Conservation (phyloP, 2,888 invertebrate genomes). For the Danaus chrysippus region DNA sequence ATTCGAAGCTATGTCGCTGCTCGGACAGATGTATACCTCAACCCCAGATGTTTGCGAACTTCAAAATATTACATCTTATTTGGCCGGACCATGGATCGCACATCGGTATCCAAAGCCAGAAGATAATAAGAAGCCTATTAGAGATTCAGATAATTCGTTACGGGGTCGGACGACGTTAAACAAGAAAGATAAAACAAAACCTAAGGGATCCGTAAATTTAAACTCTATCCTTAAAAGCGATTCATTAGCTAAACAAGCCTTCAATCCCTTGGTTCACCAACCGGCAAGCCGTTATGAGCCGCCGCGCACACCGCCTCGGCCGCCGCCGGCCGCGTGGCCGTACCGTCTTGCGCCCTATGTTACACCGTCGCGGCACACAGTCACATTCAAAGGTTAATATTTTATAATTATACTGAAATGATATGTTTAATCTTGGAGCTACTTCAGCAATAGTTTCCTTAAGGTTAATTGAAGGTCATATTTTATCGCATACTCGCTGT, state of each 20-base stretch:
- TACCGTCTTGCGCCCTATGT: constrained; percentile 65
- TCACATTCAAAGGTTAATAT: constrained; percentile 86
- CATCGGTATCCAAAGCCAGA: constrained; percentile 86
- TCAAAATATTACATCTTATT: constrained; percentile 87
- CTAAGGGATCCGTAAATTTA: constrained; percentile 68
- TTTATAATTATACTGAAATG: constrained; percentile 33
- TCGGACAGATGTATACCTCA: constrained; percentile 89
- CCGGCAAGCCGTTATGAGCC: constrained; percentile 89
- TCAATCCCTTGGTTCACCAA: constrained; percentile 86
- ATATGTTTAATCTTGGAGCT: constrained; percentile 67
- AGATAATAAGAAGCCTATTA: constrained; percentile 83
- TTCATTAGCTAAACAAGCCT: constrained; percentile 82
- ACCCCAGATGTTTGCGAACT: constrained; percentile 88
- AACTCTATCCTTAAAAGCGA: constrained; percentile 71
- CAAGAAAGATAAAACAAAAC: constrained; percentile 63
- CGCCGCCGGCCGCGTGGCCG: constrained; percentile 69
- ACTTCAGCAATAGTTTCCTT: constrained; percentile 31
- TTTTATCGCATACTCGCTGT: background rate
- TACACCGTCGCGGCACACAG: constrained; percentile 82
- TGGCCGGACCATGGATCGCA: constrained; percentile 89
- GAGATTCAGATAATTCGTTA: constrained; percentile 50
- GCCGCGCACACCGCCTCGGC: constrained; percentile 76
- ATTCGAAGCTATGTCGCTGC: constrained; percentile 84
- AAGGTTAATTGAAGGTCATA: constrained; percentile 21
- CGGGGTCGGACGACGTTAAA: constrained; percentile 58